Percentiles rank a stretch among this genome's conserved stretches.
Conservation (phyloP, 2,113 vertebrate species). For the Acrocephalus arundinaceus region DNA sequence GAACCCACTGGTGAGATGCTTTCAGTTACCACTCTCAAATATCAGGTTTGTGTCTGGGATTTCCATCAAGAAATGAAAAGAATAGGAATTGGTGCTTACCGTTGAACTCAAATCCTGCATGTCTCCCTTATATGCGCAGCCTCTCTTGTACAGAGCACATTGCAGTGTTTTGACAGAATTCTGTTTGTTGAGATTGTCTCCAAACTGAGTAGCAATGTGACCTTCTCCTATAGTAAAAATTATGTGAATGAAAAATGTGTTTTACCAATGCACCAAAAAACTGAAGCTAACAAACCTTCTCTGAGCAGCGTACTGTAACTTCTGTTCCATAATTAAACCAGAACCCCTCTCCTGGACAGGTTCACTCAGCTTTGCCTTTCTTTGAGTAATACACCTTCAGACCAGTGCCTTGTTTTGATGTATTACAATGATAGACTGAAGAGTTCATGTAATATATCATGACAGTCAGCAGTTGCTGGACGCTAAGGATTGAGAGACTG, state of each 20-base stretch:
- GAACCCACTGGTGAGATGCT: background rate
- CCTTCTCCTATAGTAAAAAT: background rate
- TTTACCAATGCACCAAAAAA: conserved; percentile 4
- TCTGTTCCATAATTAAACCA: conserved; percentile 61
- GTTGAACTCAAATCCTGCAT: background rate
- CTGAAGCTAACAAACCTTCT: conserved; percentile 21
- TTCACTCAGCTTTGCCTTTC: conserved; percentile 58
- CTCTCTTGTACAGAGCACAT: background rate
- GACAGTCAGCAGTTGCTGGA: conserved; percentile 63
- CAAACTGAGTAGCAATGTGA: background rate
- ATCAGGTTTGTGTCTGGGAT: background rate
- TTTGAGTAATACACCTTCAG: conserved; percentile 78
- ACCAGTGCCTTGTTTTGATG: conserved; percentile 67
- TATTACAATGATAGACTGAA: conserved; percentile 65
- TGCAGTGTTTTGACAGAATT: background rate
- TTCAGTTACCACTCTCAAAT: background rate
- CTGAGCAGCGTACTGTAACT: conserved; percentile 41
- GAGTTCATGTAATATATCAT: conserved; percentile 64
- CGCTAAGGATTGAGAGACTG: conserved; percentile 63
- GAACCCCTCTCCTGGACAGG: conserved; percentile 30
- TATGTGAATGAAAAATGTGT: background rate
- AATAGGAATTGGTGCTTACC: background rate
- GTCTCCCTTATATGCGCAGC: background rate
- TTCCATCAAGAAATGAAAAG: background rate
- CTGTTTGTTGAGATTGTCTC: background rate